Conservation (phyloP, 1,140 invertebrate species). For the Drosophila athabasca region DNA sequence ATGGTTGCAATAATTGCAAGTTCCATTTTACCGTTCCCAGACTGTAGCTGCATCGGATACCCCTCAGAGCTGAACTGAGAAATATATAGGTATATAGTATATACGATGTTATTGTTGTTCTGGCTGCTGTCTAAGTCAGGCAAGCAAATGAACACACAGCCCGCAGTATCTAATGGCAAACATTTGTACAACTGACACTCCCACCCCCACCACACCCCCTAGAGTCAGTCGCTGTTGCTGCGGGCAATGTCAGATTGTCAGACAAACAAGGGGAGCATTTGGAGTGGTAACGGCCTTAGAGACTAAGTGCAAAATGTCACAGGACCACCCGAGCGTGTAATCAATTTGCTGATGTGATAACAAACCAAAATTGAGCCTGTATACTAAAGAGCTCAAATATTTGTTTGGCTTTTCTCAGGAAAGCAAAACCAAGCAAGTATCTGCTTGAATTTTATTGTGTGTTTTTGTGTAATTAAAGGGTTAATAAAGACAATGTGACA, state of each 20-base stretch:
- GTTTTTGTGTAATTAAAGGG: too few relatives aligned
- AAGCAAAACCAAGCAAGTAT: background rate
- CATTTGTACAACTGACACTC: conserved; percentile 38
- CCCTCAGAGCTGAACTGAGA: too few relatives aligned
- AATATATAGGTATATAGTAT: too few relatives aligned
- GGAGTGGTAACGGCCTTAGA: background rate
- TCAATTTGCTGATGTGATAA: conserved; percentile 52
- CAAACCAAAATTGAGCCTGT: conserved; percentile 37
- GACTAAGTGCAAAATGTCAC: conserved; percentile 29
- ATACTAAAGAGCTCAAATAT: conserved; percentile 41
- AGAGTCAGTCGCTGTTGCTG: conserved; percentile 25
- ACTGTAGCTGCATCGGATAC: too few relatives aligned
- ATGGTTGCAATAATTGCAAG: too few relatives aligned
- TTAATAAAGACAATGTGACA: too few relatives aligned
- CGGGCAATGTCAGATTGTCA: conserved; percentile 39
- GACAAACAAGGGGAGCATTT: conserved; percentile 17
- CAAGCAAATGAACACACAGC: conserved; percentile 24
- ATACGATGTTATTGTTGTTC: too few relatives aligned
- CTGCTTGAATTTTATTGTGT: too few relatives aligned
- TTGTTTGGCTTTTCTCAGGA: conserved; percentile 25
- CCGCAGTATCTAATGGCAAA: conserved; percentile 33
- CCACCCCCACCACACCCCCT: conserved; percentile 1
- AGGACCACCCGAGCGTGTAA: conserved; percentile 47
- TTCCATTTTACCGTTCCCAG: too few relatives aligned
- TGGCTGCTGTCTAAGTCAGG: conserved; percentile 10